Evolutionary conservation across 2,797 vertebrate genomes (phyloP).

Genomic region (Acipenser ruthenus): DNA sequence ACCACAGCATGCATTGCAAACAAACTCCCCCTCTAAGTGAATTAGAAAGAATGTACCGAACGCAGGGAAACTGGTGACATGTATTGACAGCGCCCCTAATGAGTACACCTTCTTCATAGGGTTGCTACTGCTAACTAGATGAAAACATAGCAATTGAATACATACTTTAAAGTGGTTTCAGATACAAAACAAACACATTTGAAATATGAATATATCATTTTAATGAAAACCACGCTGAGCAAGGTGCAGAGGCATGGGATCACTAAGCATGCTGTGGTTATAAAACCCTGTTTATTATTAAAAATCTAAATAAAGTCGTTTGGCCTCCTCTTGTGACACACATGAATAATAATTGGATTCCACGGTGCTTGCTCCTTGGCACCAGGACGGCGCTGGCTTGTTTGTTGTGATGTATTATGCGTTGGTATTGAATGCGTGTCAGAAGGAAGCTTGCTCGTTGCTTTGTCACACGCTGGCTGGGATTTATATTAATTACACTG

Average conservation of each 20-base stretch:
- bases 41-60: background rate
- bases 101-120: background rate
- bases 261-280: background rate
- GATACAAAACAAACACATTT: background rate
- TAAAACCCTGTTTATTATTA: background rate
- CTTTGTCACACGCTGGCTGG: background rate
- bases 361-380: background rate
- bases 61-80: no score
- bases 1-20: conserved; percentile 3
- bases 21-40: background rate
- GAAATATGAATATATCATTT: background rate
- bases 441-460: background rate
- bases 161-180: conserved; percentile 6
- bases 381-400: conserved; percentile 3
- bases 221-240: background rate
- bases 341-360: conserved; percentile 8
- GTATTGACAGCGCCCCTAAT: background rate
- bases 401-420: conserved; percentile 4
- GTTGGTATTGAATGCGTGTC: conserved; percentile 4
- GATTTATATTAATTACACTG: background rate
- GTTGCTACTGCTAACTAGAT: background rate
- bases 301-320: background rate
- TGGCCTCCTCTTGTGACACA: conserved; percentile 1
- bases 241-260: conserved; percentile 7
- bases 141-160: conserved; percentile 2